These are phyloP conservation scores for Ametastegia equiseti DNA, from an alignment of 2,888 invertebrate species.

Conservation along the genomic window DNA sequence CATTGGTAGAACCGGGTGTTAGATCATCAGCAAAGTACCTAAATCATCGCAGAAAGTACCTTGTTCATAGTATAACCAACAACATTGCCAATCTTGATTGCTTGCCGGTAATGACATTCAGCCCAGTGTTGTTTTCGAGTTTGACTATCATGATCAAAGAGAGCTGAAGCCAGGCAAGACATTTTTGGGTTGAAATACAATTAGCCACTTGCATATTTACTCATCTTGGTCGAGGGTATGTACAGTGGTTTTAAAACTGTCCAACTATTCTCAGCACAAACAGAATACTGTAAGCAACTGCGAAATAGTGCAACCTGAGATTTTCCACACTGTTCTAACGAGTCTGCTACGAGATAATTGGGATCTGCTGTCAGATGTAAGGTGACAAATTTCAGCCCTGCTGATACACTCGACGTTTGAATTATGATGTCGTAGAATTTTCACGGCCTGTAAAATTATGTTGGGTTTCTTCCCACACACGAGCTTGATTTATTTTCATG, in stretches of 20 bases:
- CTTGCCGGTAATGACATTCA: neutral
- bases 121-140: neutral
- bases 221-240: too few relatives aligned
- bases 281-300: neutral
- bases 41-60: neutral
- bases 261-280: neutral
- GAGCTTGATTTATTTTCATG: neutral
- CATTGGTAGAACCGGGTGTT: neutral
- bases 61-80: neutral
- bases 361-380: neutral
- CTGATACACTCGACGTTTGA: neutral
- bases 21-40: neutral
- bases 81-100: neutral
- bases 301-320: neutral
- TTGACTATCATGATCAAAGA: too few relatives aligned
- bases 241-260: too few relatives aligned
- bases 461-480: neutral
- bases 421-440: neutral
- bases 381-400: too few relatives aligned
- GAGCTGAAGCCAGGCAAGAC: neutral
- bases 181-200: too few relatives aligned
- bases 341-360: slow-evolving; percentile 6
- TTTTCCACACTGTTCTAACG: neutral
- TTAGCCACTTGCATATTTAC: too few relatives aligned
- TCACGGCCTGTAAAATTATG: neutral